A percentile compares a stretch with the other conserved stretches of the same genome.
Evolutionary conservation across 2,113 vertebrate species (phyloP).

Genomic region (Cheilinus undulatus): DNA sequence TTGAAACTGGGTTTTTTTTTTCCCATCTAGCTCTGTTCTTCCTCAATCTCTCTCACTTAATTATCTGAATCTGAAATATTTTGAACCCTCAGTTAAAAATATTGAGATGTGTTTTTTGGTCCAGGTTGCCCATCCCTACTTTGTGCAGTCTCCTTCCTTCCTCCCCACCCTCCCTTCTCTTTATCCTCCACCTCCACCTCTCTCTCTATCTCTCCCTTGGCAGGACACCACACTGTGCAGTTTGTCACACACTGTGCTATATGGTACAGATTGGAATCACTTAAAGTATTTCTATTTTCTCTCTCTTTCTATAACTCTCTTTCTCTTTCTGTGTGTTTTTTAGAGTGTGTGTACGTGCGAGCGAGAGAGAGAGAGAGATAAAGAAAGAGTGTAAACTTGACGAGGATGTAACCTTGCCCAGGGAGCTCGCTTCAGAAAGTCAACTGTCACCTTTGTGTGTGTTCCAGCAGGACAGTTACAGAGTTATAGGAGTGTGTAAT

Average conservation of each 20-base stretch:
- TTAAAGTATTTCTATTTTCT: constrained; percentile 33
- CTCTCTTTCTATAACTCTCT: constrained; percentile 5
- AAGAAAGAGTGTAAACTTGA: constrained; percentile 21
- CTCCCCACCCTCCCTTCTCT: constrained; percentile 17
- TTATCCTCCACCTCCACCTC: constrained; percentile 11
- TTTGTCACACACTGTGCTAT: constrained; percentile 56
- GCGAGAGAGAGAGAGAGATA: background rate
- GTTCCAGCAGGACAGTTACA: constrained; percentile 48
- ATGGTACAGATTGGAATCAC: constrained; percentile 42
- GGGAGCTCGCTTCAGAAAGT: constrained; percentile 56
- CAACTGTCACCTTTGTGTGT: constrained; percentile 62
- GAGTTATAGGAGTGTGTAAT: constrained; percentile 69
- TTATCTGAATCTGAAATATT: too few relatives aligned
- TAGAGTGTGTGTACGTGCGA: constrained; percentile 14
- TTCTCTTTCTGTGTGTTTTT: background rate
- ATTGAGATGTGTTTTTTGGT: too few relatives aligned
- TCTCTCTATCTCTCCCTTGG: constrained; percentile 16
- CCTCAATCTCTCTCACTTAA: too few relatives aligned
- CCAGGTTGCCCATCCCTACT: too few relatives aligned
- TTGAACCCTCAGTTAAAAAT: too few relatives aligned
- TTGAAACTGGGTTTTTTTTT: too few relatives aligned
- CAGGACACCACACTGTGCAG: constrained; percentile 50
- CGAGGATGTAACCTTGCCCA: constrained; percentile 57
- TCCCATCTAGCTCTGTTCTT: too few relatives aligned
- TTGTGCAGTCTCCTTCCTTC: constrained; percentile 11